A percentile compares a stretch with the other conserved stretches of the same genome.
Evolutionary conservation across 2,888 invertebrate genomes (phyloP).

Genomic region (Apocheima hispidaria): DNA sequence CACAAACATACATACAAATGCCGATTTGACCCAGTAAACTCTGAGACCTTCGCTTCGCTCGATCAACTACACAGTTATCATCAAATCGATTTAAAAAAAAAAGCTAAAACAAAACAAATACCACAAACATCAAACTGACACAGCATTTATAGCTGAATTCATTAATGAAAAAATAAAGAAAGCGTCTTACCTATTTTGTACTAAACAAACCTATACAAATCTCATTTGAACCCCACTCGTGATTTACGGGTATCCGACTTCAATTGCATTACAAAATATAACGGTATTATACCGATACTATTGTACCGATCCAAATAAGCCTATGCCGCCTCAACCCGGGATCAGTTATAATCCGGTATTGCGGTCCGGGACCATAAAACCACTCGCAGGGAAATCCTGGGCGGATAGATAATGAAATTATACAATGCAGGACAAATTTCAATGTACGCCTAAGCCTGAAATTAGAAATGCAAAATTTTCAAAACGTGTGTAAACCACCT

Average conservation of each 20-base stretch:
- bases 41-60: too few relatives aligned
- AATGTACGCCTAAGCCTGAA: not conserved
- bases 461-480: too few relatives aligned
- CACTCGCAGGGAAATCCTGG: slow-evolving; percentile 29
- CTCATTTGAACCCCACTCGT: not conserved
- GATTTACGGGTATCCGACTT: slow-evolving; percentile 3
- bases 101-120: too few relatives aligned
- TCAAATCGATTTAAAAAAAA: too few relatives aligned
- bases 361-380: slow-evolving; percentile 29
- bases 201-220: not conserved
- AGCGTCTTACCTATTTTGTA: not conserved
- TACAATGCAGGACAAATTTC: slow-evolving; percentile 21
- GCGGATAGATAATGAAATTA: slow-evolving; percentile 35
- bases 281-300: slow-evolving; percentile 6
- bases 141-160: not conserved
- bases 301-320: slow-evolving; percentile 12
- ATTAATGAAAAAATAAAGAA: not conserved
- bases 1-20: too few relatives aligned
- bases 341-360: slow-evolving; percentile 27
- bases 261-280: slow-evolving; percentile 8
- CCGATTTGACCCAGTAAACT: too few relatives aligned
- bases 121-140: too few relatives aligned
- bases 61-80: too few relatives aligned
- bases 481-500: too few relatives aligned
- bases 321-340: slow-evolving; percentile 22